Evolutionary conservation across 2,888 invertebrate genomes (phyloP), one percentile per base, ranked within the genome.

Genomic region (Harmothoe impar): DNA sequence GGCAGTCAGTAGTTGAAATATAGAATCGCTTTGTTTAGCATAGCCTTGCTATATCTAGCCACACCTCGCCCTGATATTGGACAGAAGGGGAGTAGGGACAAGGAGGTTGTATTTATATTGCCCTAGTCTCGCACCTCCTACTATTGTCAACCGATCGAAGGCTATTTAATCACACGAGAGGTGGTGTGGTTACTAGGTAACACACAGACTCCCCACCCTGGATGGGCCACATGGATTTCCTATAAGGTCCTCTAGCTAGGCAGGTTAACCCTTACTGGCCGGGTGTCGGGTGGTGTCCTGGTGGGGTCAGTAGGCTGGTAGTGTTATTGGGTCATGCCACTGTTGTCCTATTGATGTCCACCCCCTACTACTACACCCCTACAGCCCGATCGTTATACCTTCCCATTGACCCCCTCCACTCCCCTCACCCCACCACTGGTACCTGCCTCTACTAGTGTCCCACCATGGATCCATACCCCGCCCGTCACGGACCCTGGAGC

Each of bases 281-380:
- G 62, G 20, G 62, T 62, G 62, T 62, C 15, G 20, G 62, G 3
- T 17, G 62, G 3, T 62, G 62, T n/a, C 62, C 62, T 62, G 62
- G 20, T 62, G 20, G 62, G 62, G 62, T 62, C 62, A 62, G n/a
- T n/a, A 62, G 23, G 62, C 12, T n/a, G 62, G 62, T 62, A 5
- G 62, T 20, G 23, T 62, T 62, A 62, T n/a, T 62, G 15, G 62
- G 62, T n/a, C 62, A 62, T 3, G n/a, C 62, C 20, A 20, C 62
- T 62, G 7, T n/a, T 62, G 62, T 62, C 62, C 62, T 62, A 62
- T 62, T 62, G 62, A 62, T 62, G 62, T n/a, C 62, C n/a, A n/a
- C 62, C 62, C 62, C 62, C 62, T 62, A 12, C 20, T 62, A 10
- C 54, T 52, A 52, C n/a, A 43, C 43, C 43, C 43, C 43, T 7